phyloP scores from a whole-genome alignment of 2,888 invertebrate species.

The Tyria jacobaeae region DNA sequence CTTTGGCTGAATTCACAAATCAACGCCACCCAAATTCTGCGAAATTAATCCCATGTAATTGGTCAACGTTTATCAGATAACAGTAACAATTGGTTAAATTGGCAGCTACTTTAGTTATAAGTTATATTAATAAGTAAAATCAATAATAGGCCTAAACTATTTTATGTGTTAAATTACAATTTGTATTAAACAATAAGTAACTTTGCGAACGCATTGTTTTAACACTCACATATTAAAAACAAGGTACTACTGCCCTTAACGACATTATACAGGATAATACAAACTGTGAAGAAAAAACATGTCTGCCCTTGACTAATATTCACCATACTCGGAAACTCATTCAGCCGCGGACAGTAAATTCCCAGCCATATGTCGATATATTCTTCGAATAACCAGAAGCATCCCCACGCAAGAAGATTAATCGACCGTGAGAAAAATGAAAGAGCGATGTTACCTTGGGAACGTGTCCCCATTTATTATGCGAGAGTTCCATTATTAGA shows the following conservation, averaged over 20 bases:
- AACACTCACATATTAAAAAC: too few relatives aligned
- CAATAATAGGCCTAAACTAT: too few relatives aligned
- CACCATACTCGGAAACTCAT: constrained; percentile 43
- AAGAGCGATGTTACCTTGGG: constrained; percentile 71
- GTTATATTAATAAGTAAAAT: too few relatives aligned
- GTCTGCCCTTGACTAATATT: constrained; percentile 23
- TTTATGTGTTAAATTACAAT: too few relatives aligned
- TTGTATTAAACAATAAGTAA: too few relatives aligned
- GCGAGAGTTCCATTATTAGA: constrained; percentile 68
- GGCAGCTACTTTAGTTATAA: too few relatives aligned
- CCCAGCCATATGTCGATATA: constrained; percentile 62
- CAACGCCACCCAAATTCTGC: constrained; percentile 2
- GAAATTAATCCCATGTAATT: constrained; percentile 21
- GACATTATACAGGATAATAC: neutral
- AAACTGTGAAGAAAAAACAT: constrained; percentile 14
- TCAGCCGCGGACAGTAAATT: constrained; percentile 53
- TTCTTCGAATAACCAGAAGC: constrained; percentile 54
- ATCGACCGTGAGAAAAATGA: constrained; percentile 77
- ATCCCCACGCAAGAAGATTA: constrained; percentile 63
- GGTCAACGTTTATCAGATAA: constrained; percentile 10
- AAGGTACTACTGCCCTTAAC: neutral
- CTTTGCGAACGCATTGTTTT: too few relatives aligned
- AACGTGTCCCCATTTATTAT: constrained; percentile 76
- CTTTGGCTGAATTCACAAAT: constrained; percentile 14
- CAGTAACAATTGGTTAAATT: constrained; percentile 5